Conservation (phyloP, 2,888 invertebrate species). For the Apoderus coryli region DNA sequence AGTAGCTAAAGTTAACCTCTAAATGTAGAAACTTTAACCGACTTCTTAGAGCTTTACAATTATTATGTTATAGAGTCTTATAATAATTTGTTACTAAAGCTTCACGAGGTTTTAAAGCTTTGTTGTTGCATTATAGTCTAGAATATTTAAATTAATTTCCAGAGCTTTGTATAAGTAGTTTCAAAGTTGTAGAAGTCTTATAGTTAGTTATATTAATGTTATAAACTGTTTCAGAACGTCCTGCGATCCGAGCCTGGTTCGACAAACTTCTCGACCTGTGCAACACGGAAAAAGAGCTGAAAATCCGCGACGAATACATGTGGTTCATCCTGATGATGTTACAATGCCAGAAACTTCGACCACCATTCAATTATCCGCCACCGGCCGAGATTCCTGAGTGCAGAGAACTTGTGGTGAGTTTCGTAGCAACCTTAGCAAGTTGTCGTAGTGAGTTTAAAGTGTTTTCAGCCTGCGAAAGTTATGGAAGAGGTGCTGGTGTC, state of each 20-base stretch:
- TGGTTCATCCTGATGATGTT: constrained; percentile 33
- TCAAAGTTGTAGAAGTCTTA: no score
- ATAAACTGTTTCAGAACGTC: background rate
- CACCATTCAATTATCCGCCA: constrained; percentile 30
- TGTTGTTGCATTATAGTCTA: no score
- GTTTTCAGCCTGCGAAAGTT: constrained; percentile 17
- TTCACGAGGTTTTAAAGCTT: no score
- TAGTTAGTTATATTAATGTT: constrained; percentile 2
- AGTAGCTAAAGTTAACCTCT: no score
- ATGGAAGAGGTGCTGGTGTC: constrained; percentile 20
- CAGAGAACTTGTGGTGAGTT: constrained; percentile 22
- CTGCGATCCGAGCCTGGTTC: constrained; percentile 28
- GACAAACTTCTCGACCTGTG: constrained; percentile 27
- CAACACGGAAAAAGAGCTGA: constrained; percentile 22
- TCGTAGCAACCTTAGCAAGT: background rate
- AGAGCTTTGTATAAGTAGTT: no score
- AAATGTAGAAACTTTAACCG: no score
- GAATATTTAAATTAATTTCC: no score
- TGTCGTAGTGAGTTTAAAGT: background rate
- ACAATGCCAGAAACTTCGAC: constrained; percentile 30
- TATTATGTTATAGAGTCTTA: no score
- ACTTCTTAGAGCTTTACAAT: no score
- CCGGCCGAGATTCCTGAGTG: constrained; percentile 26
- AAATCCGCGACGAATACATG: constrained; percentile 32
- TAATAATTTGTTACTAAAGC: no score